phyloP scores from a whole-genome alignment of 2,797 vertebrate species.

The Microctenopoma lineatum region DNA sequence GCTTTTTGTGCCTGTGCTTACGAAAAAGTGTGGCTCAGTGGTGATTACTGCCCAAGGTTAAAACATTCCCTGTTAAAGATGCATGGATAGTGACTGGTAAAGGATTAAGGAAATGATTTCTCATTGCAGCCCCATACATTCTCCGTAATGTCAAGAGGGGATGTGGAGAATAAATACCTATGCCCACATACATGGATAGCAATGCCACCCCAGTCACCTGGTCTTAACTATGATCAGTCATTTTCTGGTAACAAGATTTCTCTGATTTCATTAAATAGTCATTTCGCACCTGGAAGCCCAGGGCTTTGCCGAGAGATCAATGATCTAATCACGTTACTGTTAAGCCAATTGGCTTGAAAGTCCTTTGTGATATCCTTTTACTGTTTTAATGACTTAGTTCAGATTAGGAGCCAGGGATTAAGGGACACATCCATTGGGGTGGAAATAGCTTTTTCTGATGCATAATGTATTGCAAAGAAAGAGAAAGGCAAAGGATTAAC shows the following conservation, averaged over 20 bases:
- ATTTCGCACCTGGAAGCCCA: constrained; percentile 85
- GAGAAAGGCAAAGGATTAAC: constrained; percentile 75
- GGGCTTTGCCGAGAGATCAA: constrained; percentile 83
- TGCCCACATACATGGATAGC: constrained; percentile 67
- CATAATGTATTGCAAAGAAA: constrained; percentile 78
- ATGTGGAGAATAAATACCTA: constrained; percentile 81
- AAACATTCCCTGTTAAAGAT: constrained; percentile 63
- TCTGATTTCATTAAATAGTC: constrained; percentile 86
- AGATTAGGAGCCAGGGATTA: constrained; percentile 84
- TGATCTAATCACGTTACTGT: constrained; percentile 87
- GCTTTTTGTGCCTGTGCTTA: constrained; percentile 44
- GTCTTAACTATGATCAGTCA: constrained; percentile 86
- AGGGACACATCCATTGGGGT: constrained; percentile 78
- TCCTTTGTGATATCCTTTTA: constrained; percentile 85
- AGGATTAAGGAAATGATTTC: constrained; percentile 75
- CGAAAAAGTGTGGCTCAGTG: constrained; percentile 26
- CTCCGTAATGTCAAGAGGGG: constrained; percentile 75
- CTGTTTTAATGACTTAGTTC: constrained; percentile 85
- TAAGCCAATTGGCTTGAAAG: constrained; percentile 84
- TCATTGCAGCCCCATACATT: constrained; percentile 61
- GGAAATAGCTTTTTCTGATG: constrained; percentile 76
- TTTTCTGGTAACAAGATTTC: constrained; percentile 86
- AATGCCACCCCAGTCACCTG: constrained; percentile 70
- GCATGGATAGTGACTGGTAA: constrained; percentile 65
- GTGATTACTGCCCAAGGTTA: constrained; percentile 68